Conservation (phyloP, 2,888 invertebrate species). For the Oligia fasciuncula region DNA sequence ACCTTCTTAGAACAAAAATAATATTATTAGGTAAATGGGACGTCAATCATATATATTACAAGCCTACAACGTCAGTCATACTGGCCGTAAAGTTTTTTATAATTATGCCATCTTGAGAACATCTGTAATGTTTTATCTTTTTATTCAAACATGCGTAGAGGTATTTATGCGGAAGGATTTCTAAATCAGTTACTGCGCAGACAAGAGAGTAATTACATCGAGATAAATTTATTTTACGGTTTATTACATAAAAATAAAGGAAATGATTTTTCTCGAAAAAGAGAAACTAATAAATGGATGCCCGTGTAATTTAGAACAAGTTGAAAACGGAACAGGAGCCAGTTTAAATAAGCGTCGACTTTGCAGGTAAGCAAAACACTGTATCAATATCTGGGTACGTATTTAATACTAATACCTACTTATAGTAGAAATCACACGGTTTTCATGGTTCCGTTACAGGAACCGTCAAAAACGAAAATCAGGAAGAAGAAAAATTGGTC, state of each 20-base stretch:
- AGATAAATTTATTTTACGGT: slow-evolving; percentile 25
- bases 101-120: slow-evolving; percentile 35
- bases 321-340: slow-evolving; percentile 39
- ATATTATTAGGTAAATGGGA: not conserved
- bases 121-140: slow-evolving; percentile 56
- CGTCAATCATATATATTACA: not conserved
- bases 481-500: slow-evolving; percentile 71
- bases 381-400: not conserved
- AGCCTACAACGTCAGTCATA: slow-evolving; percentile 1
- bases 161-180: slow-evolving; percentile 55
- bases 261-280: slow-evolving; percentile 52
- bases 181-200: slow-evolving; percentile 56
- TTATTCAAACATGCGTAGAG: slow-evolving; percentile 56
- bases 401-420: not conserved
- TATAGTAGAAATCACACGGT: not conserved
- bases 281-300: slow-evolving; percentile 36
- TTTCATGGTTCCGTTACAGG: slow-evolving; percentile 59
- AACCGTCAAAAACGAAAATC: slow-evolving; percentile 68
- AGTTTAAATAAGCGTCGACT: slow-evolving; percentile 20
- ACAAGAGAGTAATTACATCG: slow-evolving; percentile 51
- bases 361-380: slow-evolving; percentile 51
- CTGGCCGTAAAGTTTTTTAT: slow-evolving; percentile 16
- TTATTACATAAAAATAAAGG: slow-evolving; percentile 7
- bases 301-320: slow-evolving; percentile 29
- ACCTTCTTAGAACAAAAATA: not conserved